Conservation (phyloP, 35 echinoderm and acorn worm genomes). For the Hemicentrotus pulcherrimus region DNA sequence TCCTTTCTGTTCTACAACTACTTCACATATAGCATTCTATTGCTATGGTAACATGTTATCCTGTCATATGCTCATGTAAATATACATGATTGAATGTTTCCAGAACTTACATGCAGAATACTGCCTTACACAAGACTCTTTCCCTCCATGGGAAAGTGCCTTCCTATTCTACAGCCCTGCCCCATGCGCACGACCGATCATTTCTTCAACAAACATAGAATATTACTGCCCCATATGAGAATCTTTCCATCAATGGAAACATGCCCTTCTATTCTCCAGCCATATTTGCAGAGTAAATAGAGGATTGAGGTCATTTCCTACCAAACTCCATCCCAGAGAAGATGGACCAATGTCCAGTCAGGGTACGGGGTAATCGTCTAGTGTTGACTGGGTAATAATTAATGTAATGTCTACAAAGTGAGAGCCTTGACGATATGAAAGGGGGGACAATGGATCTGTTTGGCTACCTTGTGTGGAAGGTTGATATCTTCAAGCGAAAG, state of each 20-base stretch:
- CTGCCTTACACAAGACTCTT: no score
- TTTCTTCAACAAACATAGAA: no score
- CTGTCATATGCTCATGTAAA: no score
- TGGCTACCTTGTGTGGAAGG: neutral
- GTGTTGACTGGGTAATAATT: neutral
- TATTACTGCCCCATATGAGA: neutral
- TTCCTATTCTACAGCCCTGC: no score
- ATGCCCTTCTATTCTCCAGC: neutral
- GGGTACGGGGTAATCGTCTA: no score
- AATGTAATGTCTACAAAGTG: neutral
- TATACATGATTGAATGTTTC: no score
- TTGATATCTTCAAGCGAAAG: neutral
- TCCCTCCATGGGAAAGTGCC: no score
- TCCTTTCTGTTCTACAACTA: no score
- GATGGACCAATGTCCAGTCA: neutral
- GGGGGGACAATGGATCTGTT: neutral
- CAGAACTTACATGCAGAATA: no score
- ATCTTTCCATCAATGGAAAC: neutral
- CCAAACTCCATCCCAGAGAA: neutral
- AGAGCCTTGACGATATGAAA: neutral
- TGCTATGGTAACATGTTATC: no score
- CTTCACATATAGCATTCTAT: no score
- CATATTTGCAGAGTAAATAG: neutral
- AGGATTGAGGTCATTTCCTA: slow-evolving; percentile 10
- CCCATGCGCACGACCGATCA: no score